A percentile compares a stretch with the other conserved stretches of the same genome.
These are phyloP conservation scores for Amblyteles armatorius DNA, from an alignment of 2,888 invertebrate genomes.

Conservation along the genomic window DNA sequence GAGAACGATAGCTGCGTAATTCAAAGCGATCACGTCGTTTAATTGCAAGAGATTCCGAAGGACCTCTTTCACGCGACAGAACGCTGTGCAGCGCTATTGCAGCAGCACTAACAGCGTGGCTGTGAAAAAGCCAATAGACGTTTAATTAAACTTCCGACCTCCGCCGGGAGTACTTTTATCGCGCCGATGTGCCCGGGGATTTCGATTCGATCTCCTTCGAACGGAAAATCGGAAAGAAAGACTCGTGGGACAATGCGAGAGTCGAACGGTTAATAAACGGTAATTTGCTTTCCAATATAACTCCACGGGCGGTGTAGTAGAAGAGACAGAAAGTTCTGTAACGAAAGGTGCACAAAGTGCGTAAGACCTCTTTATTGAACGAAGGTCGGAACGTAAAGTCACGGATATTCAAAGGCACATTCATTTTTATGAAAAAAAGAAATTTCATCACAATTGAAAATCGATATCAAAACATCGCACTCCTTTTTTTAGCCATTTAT, in stretches of 20 bases:
- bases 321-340: background rate
- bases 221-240: slow-evolving; percentile 26
- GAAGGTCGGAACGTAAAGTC: background rate
- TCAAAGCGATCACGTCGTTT: slow-evolving; percentile 51
- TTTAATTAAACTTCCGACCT: slow-evolving; percentile 61
- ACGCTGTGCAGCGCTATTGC: background rate
- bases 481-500: no score
- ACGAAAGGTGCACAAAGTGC: background rate
- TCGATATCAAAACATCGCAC: background rate
- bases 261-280: slow-evolving; percentile 16
- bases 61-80: background rate
- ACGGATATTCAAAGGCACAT: no score
- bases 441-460: background rate
- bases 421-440: background rate
- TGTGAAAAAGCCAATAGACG: slow-evolving; percentile 52
- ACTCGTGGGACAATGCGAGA: background rate
- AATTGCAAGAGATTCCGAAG: slow-evolving; percentile 41
- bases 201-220: slow-evolving; percentile 16
- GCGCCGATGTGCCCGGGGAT: background rate
- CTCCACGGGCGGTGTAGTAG: background rate
- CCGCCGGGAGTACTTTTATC: background rate
- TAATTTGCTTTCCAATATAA: slow-evolving; percentile 44
- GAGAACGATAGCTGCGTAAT: slow-evolving; percentile 54
- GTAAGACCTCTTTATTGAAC: background rate
- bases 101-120: background rate